Evolutionary conservation across 2,113 vertebrate genomes (phyloP).

Genomic region (Podocnemis expansa): DNA sequence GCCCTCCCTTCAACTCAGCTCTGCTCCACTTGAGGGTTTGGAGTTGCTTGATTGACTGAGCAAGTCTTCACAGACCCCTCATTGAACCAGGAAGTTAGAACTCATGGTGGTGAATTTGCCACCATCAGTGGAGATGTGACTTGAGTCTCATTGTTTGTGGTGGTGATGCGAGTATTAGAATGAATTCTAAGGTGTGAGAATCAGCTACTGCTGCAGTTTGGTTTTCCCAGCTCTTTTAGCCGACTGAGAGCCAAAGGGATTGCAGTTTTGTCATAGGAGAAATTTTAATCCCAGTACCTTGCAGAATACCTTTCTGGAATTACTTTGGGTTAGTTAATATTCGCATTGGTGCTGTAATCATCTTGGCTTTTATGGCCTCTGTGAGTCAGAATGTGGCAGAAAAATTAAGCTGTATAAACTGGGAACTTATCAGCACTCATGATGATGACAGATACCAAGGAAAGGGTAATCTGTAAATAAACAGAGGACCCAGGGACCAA

Average conservation of each 20-base stretch:
- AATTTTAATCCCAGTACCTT: neutral
- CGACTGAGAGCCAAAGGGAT: neutral
- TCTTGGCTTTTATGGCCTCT: neutral
- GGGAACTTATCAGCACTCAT: neutral
- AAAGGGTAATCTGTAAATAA: neutral
- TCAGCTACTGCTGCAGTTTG: neutral
- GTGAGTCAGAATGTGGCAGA: rapidly evolving
- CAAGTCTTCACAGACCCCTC: too few species aligned
- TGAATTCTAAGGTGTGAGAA: neutral
- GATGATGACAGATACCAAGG: rapidly evolving
- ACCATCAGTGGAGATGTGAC: too few species aligned
- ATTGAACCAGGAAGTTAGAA: too few species aligned
- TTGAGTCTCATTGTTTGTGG: neutral
- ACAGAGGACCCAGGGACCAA: neutral
- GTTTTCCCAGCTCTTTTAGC: neutral
- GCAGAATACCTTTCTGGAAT: neutral
- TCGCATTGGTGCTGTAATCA: rapidly evolving
- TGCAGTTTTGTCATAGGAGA: rapidly evolving
- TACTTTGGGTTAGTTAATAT: rapidly evolving
- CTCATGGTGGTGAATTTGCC: too few species aligned
- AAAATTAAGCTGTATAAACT: rapidly evolving
- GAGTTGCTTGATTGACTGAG: too few species aligned
- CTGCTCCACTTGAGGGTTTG: too few species aligned
- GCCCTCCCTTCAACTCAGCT: too few species aligned
- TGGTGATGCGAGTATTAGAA: rapidly evolving